Base-by-base conservation (phyloP, 2,888 invertebrate species). In the Pammene aurita region DNA sequence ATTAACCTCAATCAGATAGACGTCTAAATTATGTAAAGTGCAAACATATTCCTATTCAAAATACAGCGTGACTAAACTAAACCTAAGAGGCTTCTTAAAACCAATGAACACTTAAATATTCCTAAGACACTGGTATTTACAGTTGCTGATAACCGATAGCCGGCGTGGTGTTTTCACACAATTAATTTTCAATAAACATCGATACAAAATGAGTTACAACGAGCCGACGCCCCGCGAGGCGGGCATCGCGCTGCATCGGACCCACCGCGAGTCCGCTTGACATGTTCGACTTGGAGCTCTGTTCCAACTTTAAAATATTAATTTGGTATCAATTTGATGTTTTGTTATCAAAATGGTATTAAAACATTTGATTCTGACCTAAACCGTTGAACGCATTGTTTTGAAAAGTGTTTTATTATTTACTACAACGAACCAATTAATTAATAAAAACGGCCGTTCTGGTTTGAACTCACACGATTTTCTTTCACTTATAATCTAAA, bases 151-250 rank as follows among this genome's bases (percentile, higher is more conserved):
- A 79, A 77, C 76, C 74, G 78, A 81, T 78, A 83, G 76, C 75
- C 76, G 77, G 71, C 61, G 73, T 74, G 72, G 75, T 78, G 78
- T 85, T 84, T 86, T 86, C 84, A 84, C 87, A 84, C 86, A 84
- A 84, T 87, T 88, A 86, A 86, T 85, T 87, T 86, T 84, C 85
- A 88, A 88, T 88, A 86, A 88, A 86, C 82, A 81, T 84, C 80
- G 78, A 82, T 81, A 81, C 79, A 80, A 79, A 81, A 82, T 81
- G 83, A 87, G 79, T 81, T 82, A 81, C 76, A 77, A 80, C 78
- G 75, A 76, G 77, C 72, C 74, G 73, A 75, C 84, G 80, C 82
- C 82, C 81, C 81, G 83, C 78, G 82, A 80, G 79, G 83, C 77
- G 76, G 78, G 75, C 80, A 84, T 84, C 83, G 78, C 80, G 75